Evolutionary conservation across 2,113 vertebrate genomes (phyloP).

Genomic region (Alligator sinensis): DNA sequence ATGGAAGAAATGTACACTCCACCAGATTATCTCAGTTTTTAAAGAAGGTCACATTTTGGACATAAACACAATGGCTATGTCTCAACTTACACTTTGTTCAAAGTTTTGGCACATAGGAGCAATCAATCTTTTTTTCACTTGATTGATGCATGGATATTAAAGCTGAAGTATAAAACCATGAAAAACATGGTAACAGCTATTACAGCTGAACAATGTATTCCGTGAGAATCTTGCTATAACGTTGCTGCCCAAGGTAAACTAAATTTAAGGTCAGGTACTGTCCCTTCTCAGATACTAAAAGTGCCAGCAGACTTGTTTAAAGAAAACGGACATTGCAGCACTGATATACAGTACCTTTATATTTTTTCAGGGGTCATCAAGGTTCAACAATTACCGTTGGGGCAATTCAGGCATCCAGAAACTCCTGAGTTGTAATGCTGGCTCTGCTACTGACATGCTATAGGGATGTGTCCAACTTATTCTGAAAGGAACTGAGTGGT

Average conservation of each 20-base stretch:
- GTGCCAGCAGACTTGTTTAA: not conserved
- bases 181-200: not conserved
- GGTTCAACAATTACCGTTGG: not conserved
- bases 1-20: not conserved
- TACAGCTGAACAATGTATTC: not conserved
- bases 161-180: not conserved
- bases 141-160: not conserved
- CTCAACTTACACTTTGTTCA: not conserved
- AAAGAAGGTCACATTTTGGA: constrained; percentile 30
- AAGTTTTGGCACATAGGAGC: not conserved
- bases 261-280: not conserved
- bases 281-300: not conserved
- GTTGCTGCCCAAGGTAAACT: not conserved
- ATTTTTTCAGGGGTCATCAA: constrained; percentile 2
- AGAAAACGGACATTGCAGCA: not conserved
- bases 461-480: constrained; percentile 7
- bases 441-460: not conserved
- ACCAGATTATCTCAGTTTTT: constrained; percentile 13
- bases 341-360: not conserved
- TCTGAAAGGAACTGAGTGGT: not conserved
- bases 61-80: not conserved
- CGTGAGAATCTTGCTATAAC: not conserved
- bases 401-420: not conserved
- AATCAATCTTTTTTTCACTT: not conserved
- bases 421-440: not conserved